phyloP scores from a whole-genome alignment of 1,140 invertebrate genomes.

The Philopotamus ludificatus region DNA sequence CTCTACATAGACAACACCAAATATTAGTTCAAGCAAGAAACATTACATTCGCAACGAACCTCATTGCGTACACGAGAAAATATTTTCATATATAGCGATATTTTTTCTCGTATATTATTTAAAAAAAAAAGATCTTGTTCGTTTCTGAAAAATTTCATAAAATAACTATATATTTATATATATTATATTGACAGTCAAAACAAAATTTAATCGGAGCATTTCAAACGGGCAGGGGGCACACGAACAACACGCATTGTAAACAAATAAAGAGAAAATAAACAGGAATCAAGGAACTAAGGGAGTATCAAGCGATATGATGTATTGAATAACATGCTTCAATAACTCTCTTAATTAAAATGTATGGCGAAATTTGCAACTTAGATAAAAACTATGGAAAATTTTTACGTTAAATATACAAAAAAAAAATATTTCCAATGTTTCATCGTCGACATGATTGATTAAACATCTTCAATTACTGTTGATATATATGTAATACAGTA shows the following conservation, averaged over 20 bases:
- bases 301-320: slow-evolving; percentile 22
- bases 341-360: not conserved
- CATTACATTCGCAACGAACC: not conserved
- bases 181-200: slow-evolving; percentile 1
- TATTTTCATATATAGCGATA: not conserved
- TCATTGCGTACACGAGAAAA: not conserved
- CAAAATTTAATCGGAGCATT: not conserved
- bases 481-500: no score
- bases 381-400: not conserved
- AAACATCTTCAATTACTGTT: no score
- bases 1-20: slow-evolving; percentile 22
- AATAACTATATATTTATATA: slow-evolving; percentile 1
- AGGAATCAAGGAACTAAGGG: slow-evolving; percentile 11
- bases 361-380: not conserved
- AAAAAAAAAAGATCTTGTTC: not conserved
- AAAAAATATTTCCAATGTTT: not conserved
- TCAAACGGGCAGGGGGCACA: slow-evolving; percentile 25
- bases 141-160: not conserved
- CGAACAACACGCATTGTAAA: slow-evolving; percentile 32
- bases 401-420: not conserved
- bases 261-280: slow-evolving; percentile 1
- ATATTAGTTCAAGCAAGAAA: slow-evolving; percentile 21
- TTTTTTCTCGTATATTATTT: no score
- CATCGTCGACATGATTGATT: not conserved
- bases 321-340: no score